These are phyloP conservation scores for Eurois occulta DNA, from an alignment of 2,888 invertebrate species.

Conservation along the genomic window DNA sequence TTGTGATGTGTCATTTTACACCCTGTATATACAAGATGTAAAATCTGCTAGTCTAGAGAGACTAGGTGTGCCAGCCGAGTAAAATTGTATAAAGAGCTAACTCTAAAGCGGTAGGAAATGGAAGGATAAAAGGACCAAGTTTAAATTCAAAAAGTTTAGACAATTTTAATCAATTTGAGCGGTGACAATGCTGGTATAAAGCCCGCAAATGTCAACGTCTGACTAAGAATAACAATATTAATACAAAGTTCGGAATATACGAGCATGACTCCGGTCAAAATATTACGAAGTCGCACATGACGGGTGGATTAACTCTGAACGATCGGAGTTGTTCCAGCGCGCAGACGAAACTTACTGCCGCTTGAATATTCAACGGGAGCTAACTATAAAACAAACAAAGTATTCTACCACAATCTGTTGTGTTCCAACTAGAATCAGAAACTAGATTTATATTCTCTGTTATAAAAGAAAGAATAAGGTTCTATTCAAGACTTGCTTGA, in stretches of 20 bases:
- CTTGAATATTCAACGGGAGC: conserved; percentile 40
- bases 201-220: conserved; percentile 29
- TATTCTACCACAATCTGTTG: conserved; percentile 35
- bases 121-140: conserved; percentile 34
- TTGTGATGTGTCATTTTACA: neutral
- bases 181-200: conserved; percentile 15
- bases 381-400: conserved; percentile 33
- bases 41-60: neutral
- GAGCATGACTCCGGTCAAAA: conserved; percentile 34
- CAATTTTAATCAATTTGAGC: conserved; percentile 47
- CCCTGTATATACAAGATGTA: neutral
- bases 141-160: conserved; percentile 32
- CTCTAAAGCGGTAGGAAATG: conserved; percentile 11
- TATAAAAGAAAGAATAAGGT: neutral
- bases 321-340: conserved; percentile 34
- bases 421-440: conserved; percentile 4
- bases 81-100: conserved; percentile 13
- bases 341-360: conserved; percentile 15
- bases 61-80: neutral
- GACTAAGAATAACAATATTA: conserved; percentile 38
- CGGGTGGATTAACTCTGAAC: conserved; percentile 36
- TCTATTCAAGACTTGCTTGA: neutral
- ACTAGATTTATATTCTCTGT: neutral
- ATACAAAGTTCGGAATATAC: conserved; percentile 36
- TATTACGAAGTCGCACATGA: conserved; percentile 21